Conservation (phyloP, 2,888 invertebrate genomes). For the Sipunculus nudus region DNA sequence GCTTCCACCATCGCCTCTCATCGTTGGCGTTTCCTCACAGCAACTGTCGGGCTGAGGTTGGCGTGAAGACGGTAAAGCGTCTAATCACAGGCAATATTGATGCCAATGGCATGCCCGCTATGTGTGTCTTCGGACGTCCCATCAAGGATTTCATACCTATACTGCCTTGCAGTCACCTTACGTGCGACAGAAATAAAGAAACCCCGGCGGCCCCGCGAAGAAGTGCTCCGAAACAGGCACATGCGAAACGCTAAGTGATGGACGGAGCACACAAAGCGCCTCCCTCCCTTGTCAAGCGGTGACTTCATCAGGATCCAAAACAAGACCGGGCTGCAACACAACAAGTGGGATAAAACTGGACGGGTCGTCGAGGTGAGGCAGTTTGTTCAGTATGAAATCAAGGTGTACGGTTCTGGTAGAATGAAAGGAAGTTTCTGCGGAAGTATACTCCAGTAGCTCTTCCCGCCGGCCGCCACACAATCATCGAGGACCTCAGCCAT, state of each 20-base stretch:
- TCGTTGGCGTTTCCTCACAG: constrained; percentile 47
- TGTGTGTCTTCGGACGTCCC: constrained; percentile 40
- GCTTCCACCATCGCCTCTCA: constrained; percentile 44
- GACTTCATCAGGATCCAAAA: constrained; percentile 41
- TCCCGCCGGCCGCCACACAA: too few species aligned
- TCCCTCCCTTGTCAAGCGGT: constrained; percentile 32
- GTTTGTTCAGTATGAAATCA: constrained; percentile 32
- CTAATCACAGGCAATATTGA: constrained; percentile 44
- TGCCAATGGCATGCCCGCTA: constrained; percentile 37
- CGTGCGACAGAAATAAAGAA: constrained; percentile 28
- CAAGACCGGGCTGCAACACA: constrained; percentile 39
- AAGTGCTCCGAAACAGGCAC: constrained; percentile 42
- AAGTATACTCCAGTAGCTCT: constrained; percentile 21
- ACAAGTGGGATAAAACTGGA: constrained; percentile 47
- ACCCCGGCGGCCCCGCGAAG: constrained; percentile 32
- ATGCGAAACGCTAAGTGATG: constrained; percentile 34
- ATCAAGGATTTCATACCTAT: constrained; percentile 42
- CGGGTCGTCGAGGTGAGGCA: constrained; percentile 41
- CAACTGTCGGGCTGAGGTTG: constrained; percentile 46
- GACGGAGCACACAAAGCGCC: constrained; percentile 37
- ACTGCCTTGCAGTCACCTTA: constrained; percentile 10
- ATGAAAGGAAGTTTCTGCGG: constrained; percentile 30
- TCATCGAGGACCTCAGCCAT: too few species aligned
- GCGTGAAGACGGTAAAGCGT: constrained; percentile 47
- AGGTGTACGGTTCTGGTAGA: constrained; percentile 34